Conservation (phyloP, 2,113 vertebrate genomes). For the Sprattus sprattus region DNA sequence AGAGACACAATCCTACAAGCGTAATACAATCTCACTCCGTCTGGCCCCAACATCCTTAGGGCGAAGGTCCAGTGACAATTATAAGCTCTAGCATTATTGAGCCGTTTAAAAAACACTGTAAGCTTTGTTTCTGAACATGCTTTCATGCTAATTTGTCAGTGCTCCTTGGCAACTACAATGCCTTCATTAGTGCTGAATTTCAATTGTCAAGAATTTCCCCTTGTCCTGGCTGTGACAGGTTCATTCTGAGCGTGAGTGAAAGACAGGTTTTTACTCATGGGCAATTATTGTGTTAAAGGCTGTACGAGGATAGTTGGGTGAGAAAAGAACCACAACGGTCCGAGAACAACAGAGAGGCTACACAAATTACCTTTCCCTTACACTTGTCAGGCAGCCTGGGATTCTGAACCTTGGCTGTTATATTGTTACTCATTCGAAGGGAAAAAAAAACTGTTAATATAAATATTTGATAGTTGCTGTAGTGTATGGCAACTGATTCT, state of each 20-base stretch:
- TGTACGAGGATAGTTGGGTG: background rate
- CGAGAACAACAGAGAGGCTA: background rate
- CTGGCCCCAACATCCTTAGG: background rate
- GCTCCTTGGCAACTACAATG: background rate
- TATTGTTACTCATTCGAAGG: background rate
- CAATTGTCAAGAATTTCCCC: background rate
- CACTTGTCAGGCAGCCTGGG: background rate
- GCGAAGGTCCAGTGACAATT: background rate
- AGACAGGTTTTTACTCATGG: background rate
- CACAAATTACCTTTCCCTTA: background rate
- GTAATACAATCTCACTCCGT: background rate
- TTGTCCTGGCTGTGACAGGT: background rate
- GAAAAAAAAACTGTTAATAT: background rate
- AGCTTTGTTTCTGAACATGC: background rate
- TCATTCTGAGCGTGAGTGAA: too few species aligned
- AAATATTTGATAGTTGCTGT: background rate
- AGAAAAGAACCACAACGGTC: background rate
- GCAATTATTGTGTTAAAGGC: background rate
- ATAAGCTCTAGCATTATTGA: background rate
- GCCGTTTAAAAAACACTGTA: background rate
- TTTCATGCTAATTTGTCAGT: background rate
- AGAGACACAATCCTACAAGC: background rate
- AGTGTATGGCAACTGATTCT: background rate
- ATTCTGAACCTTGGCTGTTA: background rate
- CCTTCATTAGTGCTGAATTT: background rate